phyloP scores from a whole-genome alignment of 2,888 invertebrate genomes.

The Molorchus minor region DNA sequence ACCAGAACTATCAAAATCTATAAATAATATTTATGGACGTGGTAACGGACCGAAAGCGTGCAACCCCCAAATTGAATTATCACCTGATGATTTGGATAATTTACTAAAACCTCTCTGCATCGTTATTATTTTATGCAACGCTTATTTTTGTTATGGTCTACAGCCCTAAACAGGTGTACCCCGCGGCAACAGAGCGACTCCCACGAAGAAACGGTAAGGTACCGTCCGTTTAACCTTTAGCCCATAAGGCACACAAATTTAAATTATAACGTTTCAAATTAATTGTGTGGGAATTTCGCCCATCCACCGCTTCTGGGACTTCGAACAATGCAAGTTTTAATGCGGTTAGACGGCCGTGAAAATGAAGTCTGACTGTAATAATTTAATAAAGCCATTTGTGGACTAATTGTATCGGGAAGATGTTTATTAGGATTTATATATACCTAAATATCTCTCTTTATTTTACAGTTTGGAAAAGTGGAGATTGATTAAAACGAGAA shows the following conservation, averaged over 20 bases:
- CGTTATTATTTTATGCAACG: conserved; percentile 29
- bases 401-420: no score
- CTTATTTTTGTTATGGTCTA: conserved; percentile 28
- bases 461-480: no score
- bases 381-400: conserved; percentile 19
- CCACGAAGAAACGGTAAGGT: conserved; percentile 35
- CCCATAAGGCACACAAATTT: conserved; percentile 41
- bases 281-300: conserved; percentile 36
- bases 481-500: no score
- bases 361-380: conserved; percentile 15
- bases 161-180: conserved; percentile 29
- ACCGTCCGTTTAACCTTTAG: conserved; percentile 33
- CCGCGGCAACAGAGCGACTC: conserved; percentile 21
- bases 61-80: conserved; percentile 33
- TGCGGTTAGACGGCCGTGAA: conserved; percentile 21
- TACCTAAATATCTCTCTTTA: no score
- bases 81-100: conserved; percentile 27
- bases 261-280: conserved; percentile 40
- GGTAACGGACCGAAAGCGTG: no score
- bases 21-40: no score
- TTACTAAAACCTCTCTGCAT: conserved; percentile 3
- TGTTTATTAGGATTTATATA: no score
- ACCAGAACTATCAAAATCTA: no score
- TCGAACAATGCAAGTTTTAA: conserved; percentile 11
- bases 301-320: conserved; percentile 9